Percentiles rank a stretch among this genome's conserved stretches.
phyloP scores from a whole-genome alignment of 35 echinoderm and acorn worm genomes.

The Lytechinus variegatus region DNA sequence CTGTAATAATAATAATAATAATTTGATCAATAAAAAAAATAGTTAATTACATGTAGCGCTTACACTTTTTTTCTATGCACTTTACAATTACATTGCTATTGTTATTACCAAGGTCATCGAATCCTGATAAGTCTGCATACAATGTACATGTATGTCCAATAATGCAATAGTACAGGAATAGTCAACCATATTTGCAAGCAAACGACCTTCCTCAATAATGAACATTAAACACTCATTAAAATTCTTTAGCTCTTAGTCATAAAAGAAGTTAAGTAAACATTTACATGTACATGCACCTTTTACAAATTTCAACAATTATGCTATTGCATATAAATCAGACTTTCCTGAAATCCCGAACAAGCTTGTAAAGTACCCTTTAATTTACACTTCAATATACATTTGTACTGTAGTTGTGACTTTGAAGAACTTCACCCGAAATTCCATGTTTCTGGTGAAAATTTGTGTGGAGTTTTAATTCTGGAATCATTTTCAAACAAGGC shows the following conservation, averaged over 20 bases:
- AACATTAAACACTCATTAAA: background rate
- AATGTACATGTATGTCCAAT: background rate
- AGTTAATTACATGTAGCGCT: background rate
- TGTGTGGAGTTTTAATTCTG: too few relatives aligned
- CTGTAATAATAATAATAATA: too few relatives aligned
- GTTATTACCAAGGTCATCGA: too few relatives aligned
- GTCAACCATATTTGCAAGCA: background rate
- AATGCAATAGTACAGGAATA: background rate
- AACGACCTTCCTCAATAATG: background rate
- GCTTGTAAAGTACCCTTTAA: too few relatives aligned
- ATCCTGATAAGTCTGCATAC: background rate
- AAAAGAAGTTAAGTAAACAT: background rate
- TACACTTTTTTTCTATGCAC: background rate
- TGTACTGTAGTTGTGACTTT: too few relatives aligned
- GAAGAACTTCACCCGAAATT: too few relatives aligned
- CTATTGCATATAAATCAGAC: too few relatives aligned
- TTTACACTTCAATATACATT: too few relatives aligned
- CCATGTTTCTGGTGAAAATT: too few relatives aligned
- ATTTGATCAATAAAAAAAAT: background rate
- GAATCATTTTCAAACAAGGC: too few relatives aligned
- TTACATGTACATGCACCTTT: background rate
- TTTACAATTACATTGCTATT: background rate
- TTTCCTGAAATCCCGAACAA: too few relatives aligned
- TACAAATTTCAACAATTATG: too few relatives aligned
- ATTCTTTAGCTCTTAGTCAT: background rate